phyloP scores from a whole-genome alignment of 2,797 vertebrate species.

The Alca torda region DNA sequence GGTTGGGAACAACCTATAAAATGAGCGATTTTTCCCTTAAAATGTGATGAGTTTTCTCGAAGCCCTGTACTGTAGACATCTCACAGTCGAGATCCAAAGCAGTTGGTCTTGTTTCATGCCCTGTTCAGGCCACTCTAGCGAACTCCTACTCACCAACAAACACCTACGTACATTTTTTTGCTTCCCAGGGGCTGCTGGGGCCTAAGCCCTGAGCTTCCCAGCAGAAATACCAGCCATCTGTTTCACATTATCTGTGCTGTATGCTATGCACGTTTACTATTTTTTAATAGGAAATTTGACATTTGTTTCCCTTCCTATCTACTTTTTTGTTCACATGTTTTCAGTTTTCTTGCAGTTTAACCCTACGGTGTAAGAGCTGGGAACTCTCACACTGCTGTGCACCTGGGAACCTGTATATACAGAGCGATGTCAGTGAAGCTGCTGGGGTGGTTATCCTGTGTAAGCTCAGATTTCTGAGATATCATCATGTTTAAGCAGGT shows the following conservation, averaged over 20 bases:
- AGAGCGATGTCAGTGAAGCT: background rate
- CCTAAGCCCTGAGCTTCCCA: background rate
- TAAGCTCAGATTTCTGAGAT: background rate
- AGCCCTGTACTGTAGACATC: background rate
- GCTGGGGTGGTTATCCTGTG: background rate
- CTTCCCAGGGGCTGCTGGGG: background rate
- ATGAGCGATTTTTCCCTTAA: background rate
- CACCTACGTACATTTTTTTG: background rate
- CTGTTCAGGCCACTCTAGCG: background rate
- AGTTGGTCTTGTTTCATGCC: background rate
- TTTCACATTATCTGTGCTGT: constrained; percentile 7
- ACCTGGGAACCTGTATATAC: background rate
- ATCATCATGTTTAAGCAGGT: background rate
- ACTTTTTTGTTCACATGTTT: background rate
- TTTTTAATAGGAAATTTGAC: background rate
- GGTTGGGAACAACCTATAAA: background rate
- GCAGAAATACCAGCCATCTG: background rate
- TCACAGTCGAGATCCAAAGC: background rate
- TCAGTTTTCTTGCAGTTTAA: background rate
- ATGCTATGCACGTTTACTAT: background rate
- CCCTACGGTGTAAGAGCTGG: background rate
- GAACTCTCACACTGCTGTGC: background rate
- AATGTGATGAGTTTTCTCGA: background rate
- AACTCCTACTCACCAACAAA: background rate
- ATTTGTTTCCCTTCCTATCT: background rate